phyloP scores from a whole-genome alignment of 2,888 invertebrate genomes.

The Antheraea assamensis region DNA sequence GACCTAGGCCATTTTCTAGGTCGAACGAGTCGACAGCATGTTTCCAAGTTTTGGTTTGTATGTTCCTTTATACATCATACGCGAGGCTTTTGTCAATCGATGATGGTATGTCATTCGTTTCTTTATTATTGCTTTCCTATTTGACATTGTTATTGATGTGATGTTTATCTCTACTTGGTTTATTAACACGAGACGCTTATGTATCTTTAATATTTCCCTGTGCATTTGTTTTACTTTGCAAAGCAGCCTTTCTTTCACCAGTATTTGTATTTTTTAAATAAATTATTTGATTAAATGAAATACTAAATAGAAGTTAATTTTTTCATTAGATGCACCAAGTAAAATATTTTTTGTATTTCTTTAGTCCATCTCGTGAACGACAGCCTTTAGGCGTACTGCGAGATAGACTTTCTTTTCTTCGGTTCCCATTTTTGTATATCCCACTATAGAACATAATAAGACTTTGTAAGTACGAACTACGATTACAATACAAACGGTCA shows the following conservation, averaged over 20 bases:
- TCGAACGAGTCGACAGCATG: conserved; percentile 77
- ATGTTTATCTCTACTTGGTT: neutral
- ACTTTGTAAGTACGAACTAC: neutral
- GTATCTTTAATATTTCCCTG: neutral
- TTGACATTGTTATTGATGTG: neutral
- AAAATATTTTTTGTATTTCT: neutral
- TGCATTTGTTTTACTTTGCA: conserved; percentile 5
- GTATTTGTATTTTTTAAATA: neutral
- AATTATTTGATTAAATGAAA: neutral
- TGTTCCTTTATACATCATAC: conserved; percentile 62
- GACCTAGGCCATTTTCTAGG: conserved; percentile 79
- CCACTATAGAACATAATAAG: neutral
- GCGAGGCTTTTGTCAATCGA: conserved; percentile 65
- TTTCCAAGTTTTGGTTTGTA: conserved; percentile 81
- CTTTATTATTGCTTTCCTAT: conserved; percentile 34
- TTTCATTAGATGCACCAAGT: neutral
- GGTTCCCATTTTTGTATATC: neutral
- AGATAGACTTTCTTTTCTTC: neutral
- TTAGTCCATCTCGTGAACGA: neutral
- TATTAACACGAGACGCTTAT: neutral
- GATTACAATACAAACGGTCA: neutral
- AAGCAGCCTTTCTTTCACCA: neutral
- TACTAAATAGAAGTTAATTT: neutral
- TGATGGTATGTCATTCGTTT: conserved; percentile 53
- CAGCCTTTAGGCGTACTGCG: neutral